Evolutionary conservation across 2,888 invertebrate genomes (phyloP).

Genomic region (Ophraella communa): DNA sequence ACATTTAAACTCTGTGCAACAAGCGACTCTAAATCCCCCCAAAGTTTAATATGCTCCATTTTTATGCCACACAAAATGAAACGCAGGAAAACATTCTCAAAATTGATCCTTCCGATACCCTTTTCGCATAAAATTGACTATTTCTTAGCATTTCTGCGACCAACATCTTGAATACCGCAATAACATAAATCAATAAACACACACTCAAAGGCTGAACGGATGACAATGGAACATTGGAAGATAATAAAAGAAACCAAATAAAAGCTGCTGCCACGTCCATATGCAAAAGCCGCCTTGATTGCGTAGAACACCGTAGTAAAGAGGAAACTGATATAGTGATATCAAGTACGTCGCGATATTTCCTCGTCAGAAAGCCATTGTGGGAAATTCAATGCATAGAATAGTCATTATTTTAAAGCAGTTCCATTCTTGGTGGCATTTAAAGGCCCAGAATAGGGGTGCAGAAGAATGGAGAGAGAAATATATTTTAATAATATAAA

Average conservation of each 20-base stretch:
- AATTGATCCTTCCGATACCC: conserved; percentile 4
- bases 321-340: conserved; percentile 48
- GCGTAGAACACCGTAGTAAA: conserved; percentile 39
- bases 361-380: conserved; percentile 51
- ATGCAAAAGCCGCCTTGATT: conserved; percentile 41
- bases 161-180: conserved; percentile 7
- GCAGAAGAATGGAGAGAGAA: neutral
- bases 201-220: conserved; percentile 1
- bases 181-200: conserved; percentile 23
- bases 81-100: neutral
- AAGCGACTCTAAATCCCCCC: no score
- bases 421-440: conserved; percentile 35
- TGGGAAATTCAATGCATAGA: conserved; percentile 53
- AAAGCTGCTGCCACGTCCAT: conserved; percentile 35
- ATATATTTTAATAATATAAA: neutral
- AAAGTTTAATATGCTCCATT: neutral
- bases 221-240: conserved; percentile 7
- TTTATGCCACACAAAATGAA: neutral
- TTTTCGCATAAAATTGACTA: neutral
- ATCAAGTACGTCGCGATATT: conserved; percentile 46
- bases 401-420: conserved; percentile 52
- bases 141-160: neutral
- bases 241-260: conserved; percentile 32
- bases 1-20: no score
- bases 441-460: neutral